Evolutionary conservation across 2,797 vertebrate species (phyloP).

Genomic region (Pelodytes ibericus): DNA sequence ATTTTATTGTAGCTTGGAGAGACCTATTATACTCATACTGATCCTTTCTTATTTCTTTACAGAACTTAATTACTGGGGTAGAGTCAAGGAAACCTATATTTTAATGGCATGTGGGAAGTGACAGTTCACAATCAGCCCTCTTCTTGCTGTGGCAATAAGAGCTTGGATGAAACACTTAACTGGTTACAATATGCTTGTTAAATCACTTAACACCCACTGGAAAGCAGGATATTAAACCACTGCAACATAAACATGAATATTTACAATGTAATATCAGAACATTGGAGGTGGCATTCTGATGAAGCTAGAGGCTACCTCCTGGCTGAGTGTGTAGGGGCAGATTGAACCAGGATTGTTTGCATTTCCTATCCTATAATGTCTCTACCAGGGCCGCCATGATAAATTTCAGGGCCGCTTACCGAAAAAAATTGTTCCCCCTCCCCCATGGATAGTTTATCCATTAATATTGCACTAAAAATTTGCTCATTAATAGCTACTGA

Average conservation of each 20-base stretch:
- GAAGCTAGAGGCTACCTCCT: no score
- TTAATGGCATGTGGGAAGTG: slow-evolving; percentile 46
- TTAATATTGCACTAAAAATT: no score
- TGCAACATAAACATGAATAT: neutral
- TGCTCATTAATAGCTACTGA: no score
- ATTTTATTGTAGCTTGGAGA: neutral
- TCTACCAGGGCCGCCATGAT: no score
- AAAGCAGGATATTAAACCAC: neutral
- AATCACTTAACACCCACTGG: slow-evolving; percentile 49
- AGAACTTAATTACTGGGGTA: slow-evolving; percentile 31
- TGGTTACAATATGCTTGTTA: slow-evolving; percentile 41
- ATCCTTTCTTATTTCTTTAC: neutral
- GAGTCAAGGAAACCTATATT: slow-evolving; percentile 47
- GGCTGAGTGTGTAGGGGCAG: no score
- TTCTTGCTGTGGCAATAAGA: slow-evolving; percentile 26
- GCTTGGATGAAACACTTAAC: slow-evolving; percentile 25
- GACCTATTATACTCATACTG: slow-evolving; percentile 1
- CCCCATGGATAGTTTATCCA: no score
- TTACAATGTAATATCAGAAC: no score
- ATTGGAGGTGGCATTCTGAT: no score
- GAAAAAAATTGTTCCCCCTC: no score
- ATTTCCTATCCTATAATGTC: no score
- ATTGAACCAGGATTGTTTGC: no score
- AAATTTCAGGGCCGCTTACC: no score
- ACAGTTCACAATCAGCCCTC: slow-evolving; percentile 45